Conservation (phyloP, 2,888 invertebrate species). For the Adineta ricciae region DNA sequence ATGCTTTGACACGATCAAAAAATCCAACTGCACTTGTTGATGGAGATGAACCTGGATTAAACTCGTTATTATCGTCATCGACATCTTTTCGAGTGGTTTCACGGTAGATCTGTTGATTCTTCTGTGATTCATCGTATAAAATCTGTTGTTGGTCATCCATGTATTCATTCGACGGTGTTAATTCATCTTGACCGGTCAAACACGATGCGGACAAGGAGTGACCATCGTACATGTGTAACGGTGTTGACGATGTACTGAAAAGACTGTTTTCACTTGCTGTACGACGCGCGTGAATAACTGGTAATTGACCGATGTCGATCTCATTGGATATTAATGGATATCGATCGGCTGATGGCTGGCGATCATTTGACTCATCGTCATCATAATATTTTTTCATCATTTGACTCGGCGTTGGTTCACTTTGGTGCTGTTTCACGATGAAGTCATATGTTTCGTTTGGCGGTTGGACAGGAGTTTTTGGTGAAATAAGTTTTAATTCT, state of each 20-base stretch:
- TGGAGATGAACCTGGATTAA: not conserved
- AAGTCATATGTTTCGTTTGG: not conserved
- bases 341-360: not conserved
- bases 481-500: not conserved
- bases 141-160: not conserved
- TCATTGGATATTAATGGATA: not conserved
- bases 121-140: not conserved
- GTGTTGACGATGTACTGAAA: not conserved
- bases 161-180: not conserved
- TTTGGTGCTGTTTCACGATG: not conserved
- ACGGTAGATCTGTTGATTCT: not conserved
- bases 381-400: not conserved
- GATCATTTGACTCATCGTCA: not conserved
- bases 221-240: conserved; percentile 1
- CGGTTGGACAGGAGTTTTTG: not conserved
- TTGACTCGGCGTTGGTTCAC: conserved; percentile 2
- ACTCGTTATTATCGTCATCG: not conserved
- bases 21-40: not conserved
- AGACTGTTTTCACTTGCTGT: conserved; percentile 19
- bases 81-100: not conserved
- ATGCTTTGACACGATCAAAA: conserved; percentile 18
- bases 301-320: conserved; percentile 8
- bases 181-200: not conserved
- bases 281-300: conserved; percentile 1
- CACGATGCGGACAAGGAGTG: conserved; percentile 6